A percentile compares a stretch with the other conserved stretches of the same genome.
Evolutionary conservation across 2,113 vertebrate species (phyloP).

Genomic region (Phocoena phocoena): DNA sequence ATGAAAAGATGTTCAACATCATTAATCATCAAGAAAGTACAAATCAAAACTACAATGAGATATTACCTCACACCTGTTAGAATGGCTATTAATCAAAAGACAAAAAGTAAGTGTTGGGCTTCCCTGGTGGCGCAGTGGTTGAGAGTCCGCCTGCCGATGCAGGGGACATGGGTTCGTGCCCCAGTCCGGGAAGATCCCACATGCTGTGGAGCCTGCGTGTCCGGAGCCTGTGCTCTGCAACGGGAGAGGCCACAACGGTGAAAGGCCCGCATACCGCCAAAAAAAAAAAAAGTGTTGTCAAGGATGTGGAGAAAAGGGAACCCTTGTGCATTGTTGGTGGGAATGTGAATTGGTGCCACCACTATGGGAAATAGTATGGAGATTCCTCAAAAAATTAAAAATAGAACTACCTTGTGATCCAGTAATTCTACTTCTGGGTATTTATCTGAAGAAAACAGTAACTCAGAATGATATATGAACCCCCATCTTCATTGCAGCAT

Average conservation of each 20-base stretch:
- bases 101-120: neutral
- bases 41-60: neutral
- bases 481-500: neutral
- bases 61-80: neutral
- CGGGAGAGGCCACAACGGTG: no score
- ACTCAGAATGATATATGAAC: neutral
- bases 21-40: neutral
- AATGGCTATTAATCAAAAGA: neutral
- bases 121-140: no score
- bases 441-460: neutral
- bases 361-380: neutral
- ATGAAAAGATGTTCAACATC: neutral
- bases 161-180: no score
- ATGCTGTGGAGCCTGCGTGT: no score
- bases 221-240: no score
- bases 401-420: neutral
- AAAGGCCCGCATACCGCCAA: no score
- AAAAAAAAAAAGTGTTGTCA: neutral
- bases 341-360: neutral
- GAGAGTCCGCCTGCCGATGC: no score
- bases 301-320: neutral
- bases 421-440: neutral
- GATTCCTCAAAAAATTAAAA: neutral
- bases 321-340: neutral
- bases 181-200: no score